phyloP scores from a whole-genome alignment of 2,113 vertebrate genomes.

The Chionodraco myersi region DNA sequence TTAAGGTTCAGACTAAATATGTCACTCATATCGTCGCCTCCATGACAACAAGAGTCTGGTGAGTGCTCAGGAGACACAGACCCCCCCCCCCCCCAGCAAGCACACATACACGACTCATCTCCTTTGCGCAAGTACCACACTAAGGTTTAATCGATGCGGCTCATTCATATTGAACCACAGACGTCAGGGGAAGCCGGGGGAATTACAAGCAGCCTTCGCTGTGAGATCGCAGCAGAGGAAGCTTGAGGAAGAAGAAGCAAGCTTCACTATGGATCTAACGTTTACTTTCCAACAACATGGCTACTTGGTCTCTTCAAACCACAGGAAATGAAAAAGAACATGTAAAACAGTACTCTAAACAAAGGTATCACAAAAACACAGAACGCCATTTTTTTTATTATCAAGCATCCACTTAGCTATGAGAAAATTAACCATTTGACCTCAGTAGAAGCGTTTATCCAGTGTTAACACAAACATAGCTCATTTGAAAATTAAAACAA shows the following conservation, averaged over 20 bases:
- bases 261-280: conserved; percentile 32
- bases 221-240: conserved; percentile 66
- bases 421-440: not conserved
- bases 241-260: conserved; percentile 51
- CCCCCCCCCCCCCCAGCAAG: not conserved
- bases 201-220: conserved; percentile 77
- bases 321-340: conserved; percentile 21
- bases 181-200: conserved; percentile 73
- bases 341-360: conserved; percentile 1
- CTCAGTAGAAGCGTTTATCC: not conserved
- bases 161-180: conserved; percentile 80
- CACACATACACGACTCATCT: conserved; percentile 36
- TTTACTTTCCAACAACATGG: conserved; percentile 47
- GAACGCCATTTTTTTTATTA: not conserved
- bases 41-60: conserved; percentile 64
- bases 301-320: conserved; percentile 9
- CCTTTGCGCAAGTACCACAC: conserved; percentile 50
- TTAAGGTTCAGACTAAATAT: conserved; percentile 52
- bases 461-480: not conserved
- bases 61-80: conserved; percentile 45
- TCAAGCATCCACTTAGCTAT: not conserved
- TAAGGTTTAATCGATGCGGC: conserved; percentile 78
- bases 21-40: conserved; percentile 48
- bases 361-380: not conserved
- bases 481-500: conserved; percentile 56